A percentile compares a stretch with the other conserved stretches of the same genome.
Evolutionary conservation across 2,113 vertebrate species (phyloP).

Genomic region (Stigmatopora nigra): DNA sequence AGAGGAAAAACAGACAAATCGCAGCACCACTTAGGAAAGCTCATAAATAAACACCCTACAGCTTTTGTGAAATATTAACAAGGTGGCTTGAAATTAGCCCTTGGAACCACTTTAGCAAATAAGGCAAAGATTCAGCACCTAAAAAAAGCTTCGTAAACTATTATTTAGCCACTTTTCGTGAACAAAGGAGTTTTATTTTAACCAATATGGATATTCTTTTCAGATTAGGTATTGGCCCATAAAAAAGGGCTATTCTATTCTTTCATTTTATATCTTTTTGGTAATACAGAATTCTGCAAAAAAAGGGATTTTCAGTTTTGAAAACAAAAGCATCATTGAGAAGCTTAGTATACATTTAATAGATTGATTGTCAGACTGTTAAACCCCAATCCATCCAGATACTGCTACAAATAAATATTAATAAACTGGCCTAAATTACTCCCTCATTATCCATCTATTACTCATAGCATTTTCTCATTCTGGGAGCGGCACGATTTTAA

Average conservation of each 20-base stretch:
- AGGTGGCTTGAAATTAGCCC: slow-evolving; percentile 28
- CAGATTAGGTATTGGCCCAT: no score
- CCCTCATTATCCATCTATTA: slow-evolving; percentile 9
- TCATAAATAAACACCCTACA: background rate
- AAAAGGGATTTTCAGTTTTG: no score
- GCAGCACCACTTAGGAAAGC: slow-evolving; percentile 1
- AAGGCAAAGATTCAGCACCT: background rate
- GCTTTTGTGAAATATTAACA: slow-evolving; percentile 42
- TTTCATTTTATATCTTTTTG: no score
- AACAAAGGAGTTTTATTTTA: background rate
- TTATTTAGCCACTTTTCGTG: background rate
- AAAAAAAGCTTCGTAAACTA: background rate
- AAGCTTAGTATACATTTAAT: no score
- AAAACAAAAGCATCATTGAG: no score
- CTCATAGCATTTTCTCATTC: slow-evolving; percentile 14
- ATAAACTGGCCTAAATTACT: slow-evolving; percentile 34
- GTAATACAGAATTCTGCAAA: no score
- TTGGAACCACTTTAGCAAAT: background rate
- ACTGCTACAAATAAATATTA: slow-evolving; percentile 35
- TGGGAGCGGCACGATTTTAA: slow-evolving; percentile 38
- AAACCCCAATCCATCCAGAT: background rate
- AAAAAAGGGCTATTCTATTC: no score
- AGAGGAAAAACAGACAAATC: slow-evolving; percentile 4
- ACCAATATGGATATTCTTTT: no score
- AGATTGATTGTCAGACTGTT: background rate